A percentile compares a stretch with the other conserved stretches of the same genome.
Evolutionary conservation across 2,113 vertebrate genomes (phyloP).

Genomic region (Cephalopholis sonnerati): DNA sequence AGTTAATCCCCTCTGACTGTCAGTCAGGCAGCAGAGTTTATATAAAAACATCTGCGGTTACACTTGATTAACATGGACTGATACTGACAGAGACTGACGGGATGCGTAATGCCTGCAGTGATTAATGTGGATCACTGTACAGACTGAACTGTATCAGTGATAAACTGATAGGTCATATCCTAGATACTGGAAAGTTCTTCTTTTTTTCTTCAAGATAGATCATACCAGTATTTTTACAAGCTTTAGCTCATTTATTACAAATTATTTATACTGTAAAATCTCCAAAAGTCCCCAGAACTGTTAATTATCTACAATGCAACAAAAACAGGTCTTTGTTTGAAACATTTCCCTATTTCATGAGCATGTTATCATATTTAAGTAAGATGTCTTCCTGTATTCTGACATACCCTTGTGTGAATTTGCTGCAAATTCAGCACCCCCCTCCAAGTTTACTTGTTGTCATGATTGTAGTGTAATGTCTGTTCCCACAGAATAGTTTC

Average conservation of each 20-base stretch:
- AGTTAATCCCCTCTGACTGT: slow-evolving; percentile 42
- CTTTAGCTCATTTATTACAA: not conserved
- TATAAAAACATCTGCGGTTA: slow-evolving; percentile 33
- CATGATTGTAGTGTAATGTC: too few species aligned
- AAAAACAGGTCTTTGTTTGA: not conserved
- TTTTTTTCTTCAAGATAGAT: not conserved
- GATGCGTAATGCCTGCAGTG: not conserved
- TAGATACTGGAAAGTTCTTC: too few species aligned
- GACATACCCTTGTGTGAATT: too few species aligned
- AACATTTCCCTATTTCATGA: not conserved
- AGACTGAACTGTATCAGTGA: not conserved
- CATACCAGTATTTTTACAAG: not conserved
- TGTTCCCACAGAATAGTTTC: not conserved
- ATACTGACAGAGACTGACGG: slow-evolving; percentile 3
- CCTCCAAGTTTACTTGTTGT: too few species aligned
- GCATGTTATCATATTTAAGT: not conserved
- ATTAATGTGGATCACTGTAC: slow-evolving; percentile 13
- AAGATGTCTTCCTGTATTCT: too few species aligned
- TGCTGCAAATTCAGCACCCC: too few species aligned
- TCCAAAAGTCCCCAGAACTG: not conserved
- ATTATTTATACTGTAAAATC: not conserved
- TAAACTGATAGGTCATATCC: not conserved
- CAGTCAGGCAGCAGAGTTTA: slow-evolving; percentile 16
- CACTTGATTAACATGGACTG: not conserved
- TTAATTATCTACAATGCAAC: not conserved